Evolutionary conservation across 1,140 invertebrate species (phyloP).

Genomic region (Sycobia sp.): DNA sequence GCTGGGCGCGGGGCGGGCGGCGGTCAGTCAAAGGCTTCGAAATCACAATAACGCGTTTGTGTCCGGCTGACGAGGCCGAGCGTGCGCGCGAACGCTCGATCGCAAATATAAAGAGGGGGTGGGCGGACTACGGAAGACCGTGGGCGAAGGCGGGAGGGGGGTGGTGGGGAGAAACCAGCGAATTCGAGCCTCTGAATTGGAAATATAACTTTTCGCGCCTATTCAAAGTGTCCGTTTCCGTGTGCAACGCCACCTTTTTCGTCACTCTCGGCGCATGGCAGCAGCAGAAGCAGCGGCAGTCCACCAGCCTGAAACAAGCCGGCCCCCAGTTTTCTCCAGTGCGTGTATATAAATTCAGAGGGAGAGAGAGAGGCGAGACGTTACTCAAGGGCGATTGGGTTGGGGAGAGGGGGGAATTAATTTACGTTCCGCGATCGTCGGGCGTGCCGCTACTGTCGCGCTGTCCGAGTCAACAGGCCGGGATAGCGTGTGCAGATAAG

Average conservation of each 20-base stretch:
- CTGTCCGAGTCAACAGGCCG: too few species aligned
- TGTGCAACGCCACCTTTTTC: not conserved
- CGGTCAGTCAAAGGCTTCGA: slow-evolving; percentile 54
- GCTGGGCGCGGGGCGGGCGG: too few species aligned
- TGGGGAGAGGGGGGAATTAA: slow-evolving; percentile 14
- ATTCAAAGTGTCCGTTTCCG: slow-evolving; percentile 32
- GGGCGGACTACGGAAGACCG: too few species aligned
- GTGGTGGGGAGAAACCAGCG: not conserved
- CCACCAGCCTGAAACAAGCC: too few species aligned
- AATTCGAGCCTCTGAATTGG: slow-evolving; percentile 20
- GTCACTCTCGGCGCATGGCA: too few species aligned
- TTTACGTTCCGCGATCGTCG: too few species aligned
- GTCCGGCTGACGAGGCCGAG: slow-evolving; percentile 47
- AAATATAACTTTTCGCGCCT: slow-evolving; percentile 26
- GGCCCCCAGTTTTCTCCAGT: too few species aligned
- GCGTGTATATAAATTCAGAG: too few species aligned
- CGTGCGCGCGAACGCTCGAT: not conserved
- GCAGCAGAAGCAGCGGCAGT: too few species aligned
- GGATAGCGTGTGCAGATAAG: not conserved
- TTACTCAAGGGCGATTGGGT: too few species aligned
- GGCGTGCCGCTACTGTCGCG: not conserved
- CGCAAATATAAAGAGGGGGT: slow-evolving; percentile 28
- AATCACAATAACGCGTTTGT: slow-evolving; percentile 63
- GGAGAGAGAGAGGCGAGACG: too few species aligned
- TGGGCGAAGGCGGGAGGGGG: too few species aligned